Evolutionary conservation across 92 coral and sea anemone species (phyloP).

Genomic region (Porites divaricata): DNA sequence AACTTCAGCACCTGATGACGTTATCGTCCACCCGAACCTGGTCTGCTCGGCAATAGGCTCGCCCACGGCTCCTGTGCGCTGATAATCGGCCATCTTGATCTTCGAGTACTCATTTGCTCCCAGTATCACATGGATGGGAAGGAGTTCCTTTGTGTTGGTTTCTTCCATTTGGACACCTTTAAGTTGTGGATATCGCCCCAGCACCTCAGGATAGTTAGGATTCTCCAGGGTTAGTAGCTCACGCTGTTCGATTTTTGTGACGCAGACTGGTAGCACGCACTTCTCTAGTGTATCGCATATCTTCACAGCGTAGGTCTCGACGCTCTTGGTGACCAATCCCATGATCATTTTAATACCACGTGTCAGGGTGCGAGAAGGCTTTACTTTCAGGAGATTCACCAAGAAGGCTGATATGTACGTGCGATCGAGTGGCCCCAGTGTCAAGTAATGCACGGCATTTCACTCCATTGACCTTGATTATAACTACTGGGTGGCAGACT

Average conservation of each 20-base stretch:
- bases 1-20: slow-evolving; percentile 22
- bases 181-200: slow-evolving; percentile 47
- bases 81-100: slow-evolving; percentile 34
- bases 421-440: slow-evolving; percentile 66
- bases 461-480: slow-evolving; percentile 41
- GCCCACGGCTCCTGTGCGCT: slow-evolving; percentile 13
- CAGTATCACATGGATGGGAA: slow-evolving; percentile 38
- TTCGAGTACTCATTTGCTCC: slow-evolving; percentile 30
- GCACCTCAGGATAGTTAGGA: slow-evolving; percentile 59
- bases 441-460: slow-evolving; percentile 69
- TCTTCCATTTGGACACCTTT: slow-evolving; percentile 54
- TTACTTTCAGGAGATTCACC: slow-evolving; percentile 33
- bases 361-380: slow-evolving; percentile 30
- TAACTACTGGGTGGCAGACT: slow-evolving; percentile 58
- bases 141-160: slow-evolving; percentile 32
- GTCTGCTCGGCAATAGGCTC: slow-evolving; percentile 35
- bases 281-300: slow-evolving; percentile 51
- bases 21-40: slow-evolving; percentile 48
- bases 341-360: slow-evolving; percentile 52
- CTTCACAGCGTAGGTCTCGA: slow-evolving; percentile 48
- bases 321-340: slow-evolving; percentile 52
- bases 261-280: background rate
- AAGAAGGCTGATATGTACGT: slow-evolving; percentile 42
- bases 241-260: slow-evolving; percentile 43
- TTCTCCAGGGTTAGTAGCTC: slow-evolving; percentile 68